Percentiles rank a stretch among this genome's conserved stretches.
Conservation (phyloP, 2,797 vertebrate genomes). For the Orestias chungarensis region DNA sequence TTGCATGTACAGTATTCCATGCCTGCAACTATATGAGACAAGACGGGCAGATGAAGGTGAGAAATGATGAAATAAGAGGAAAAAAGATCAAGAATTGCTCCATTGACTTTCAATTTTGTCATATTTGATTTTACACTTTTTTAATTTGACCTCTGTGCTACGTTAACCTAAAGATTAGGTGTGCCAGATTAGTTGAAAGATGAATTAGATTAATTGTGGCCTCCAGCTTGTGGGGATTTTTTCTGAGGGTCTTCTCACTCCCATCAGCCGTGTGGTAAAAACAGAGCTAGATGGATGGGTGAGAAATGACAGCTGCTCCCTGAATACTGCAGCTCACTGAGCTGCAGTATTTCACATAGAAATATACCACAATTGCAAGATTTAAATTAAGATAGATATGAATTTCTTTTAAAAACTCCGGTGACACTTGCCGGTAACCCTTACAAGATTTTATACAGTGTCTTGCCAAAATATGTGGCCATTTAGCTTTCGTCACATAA, state of each 20-base stretch:
- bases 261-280: conserved; percentile 44
- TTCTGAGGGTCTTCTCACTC: conserved; percentile 46
- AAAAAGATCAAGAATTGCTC: conserved; percentile 40
- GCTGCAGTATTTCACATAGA: too few species aligned
- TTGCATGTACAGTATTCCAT: conserved; percentile 41
- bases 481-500: background rate
- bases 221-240: conserved; percentile 54
- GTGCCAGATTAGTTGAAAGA: conserved; percentile 56
- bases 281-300: conserved; percentile 57
- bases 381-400: conserved; percentile 10
- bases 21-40: conserved; percentile 37
- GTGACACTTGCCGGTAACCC: background rate
- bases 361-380: conserved; percentile 21
- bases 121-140: conserved; percentile 56
- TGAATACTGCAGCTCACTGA: conserved; percentile 59
- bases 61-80: conserved; percentile 66
- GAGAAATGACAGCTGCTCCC: conserved; percentile 59
- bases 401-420: background rate
- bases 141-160: conserved; percentile 39
- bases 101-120: conserved; percentile 50
- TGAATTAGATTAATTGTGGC: conserved; percentile 68
- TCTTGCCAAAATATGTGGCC: background rate
- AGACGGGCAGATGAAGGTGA: conserved; percentile 52
- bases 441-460: too few species aligned
- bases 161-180: conserved; percentile 52